Base-by-base conservation (phyloP, 2,797 vertebrate species). In the Sebastes dallii region DNA sequence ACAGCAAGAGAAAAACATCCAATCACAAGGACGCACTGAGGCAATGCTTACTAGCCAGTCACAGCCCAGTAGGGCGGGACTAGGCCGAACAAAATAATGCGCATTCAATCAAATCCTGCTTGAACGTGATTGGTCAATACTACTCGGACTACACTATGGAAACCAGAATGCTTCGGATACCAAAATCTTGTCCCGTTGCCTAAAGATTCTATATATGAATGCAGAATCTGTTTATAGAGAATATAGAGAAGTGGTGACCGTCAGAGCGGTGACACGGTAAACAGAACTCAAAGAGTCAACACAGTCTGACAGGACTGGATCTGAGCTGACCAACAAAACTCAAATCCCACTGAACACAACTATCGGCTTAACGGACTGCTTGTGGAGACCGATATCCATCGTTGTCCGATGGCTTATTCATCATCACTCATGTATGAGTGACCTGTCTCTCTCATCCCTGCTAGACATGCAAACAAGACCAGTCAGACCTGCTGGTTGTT, bases 1-100 rank as follows among this genome's bases (percentile, higher is more conserved):
- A 42, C 39, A 42, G 39, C 39, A 46, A 7, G 39, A 46, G 14
- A 42, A 7, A 46, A 46, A 18, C 39, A 46, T 16, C 39, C 39
- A 46, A 16, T 46, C 13, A 39, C 36, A 39, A 39, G 36, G 13
- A 0, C 0, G 36, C 36, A 14, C 0, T 39, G 13, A 39, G 36
- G 36, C 36, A 39, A 39, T 0, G 36, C 36, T 39, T 14, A 46
- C 39, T 46, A 46, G 39, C 39, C 39, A 46, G 39, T 46, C 39
- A 46, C 39, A 46, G 0, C 39, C 13, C 39, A 46, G 39, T 16
- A 46, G 39, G 39, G 39, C 39, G 6, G 39, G 14, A 46, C 39
- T 46, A 39, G 36, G 36, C 36, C 0, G 36, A 14, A 39, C 36
- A 39, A 46, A 46, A 46, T 46, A 46, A 46, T 46, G 39, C 6